Conservation (phyloP, 2,888 invertebrate species). For the Schizotus pectinicornis region DNA sequence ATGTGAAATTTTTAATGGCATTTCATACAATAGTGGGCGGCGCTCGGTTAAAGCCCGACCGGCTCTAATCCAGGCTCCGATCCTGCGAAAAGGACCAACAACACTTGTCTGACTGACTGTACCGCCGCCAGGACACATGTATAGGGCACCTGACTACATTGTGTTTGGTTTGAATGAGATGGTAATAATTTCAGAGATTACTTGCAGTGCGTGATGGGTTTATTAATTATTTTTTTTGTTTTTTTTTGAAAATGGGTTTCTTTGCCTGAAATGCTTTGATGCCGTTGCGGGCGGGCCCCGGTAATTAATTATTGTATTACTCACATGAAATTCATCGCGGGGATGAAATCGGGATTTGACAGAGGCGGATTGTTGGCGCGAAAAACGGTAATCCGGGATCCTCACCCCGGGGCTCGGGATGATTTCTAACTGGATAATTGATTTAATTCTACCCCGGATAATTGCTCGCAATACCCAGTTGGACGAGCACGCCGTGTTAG, state of each 20-base stretch:
- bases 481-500: no score
- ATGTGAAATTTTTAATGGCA: conserved; percentile 53
- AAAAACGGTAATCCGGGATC: conserved; percentile 4
- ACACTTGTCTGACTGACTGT: neutral
- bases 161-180: conserved; percentile 25
- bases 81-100: no score
- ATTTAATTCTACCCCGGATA: conserved; percentile 18
- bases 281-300: no score
- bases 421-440: conserved; percentile 18
- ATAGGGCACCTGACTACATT: conserved; percentile 33
- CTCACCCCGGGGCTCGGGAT: conserved; percentile 8
- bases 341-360: no score
- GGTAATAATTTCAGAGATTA: no score
- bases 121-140: conserved; percentile 33
- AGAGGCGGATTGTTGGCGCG: neutral
- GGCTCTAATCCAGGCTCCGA: no score
- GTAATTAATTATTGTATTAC: no score
- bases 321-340: no score
- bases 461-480: conserved; percentile 3
- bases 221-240: no score
- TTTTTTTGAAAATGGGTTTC: no score
- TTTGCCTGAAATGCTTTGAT: no score
- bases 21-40: conserved; percentile 48
- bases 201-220: no score
- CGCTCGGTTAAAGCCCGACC: neutral